These are phyloP conservation scores for Corbicula japonica DNA, from an alignment of 2,888 invertebrate genomes.

Conservation along the genomic window DNA sequence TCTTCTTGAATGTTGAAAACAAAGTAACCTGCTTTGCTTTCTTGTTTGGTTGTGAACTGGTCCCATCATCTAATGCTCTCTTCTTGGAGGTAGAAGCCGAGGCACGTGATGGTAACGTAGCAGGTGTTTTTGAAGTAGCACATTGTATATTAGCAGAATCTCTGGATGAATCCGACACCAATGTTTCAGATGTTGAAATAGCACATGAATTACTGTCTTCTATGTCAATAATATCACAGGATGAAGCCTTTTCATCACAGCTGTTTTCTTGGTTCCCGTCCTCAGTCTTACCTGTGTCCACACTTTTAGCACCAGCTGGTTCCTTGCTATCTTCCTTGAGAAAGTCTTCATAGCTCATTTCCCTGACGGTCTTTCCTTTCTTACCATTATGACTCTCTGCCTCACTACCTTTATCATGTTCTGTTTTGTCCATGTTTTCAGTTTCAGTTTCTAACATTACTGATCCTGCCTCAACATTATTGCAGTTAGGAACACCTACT, in stretches of 20 bases:
- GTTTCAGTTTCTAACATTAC: background rate
- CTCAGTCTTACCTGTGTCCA: background rate
- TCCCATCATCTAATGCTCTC: conserved; percentile 35
- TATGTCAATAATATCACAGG: background rate
- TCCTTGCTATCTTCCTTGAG: conserved; percentile 1
- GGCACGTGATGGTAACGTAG: background rate
- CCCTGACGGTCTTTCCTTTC: conserved; percentile 3
- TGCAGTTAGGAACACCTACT: background rate
- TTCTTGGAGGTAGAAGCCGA: conserved; percentile 35
- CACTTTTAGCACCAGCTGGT: background rate
- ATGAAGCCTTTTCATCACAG: background rate
- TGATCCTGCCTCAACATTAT: background rate
- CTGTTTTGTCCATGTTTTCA: background rate
- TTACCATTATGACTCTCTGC: background rate
- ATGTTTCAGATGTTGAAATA: background rate
- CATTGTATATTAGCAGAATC: no score
- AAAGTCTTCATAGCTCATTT: conserved; percentile 60
- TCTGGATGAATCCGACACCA: no score
- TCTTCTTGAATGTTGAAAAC: conserved; percentile 75
- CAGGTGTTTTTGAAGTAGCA: no score
- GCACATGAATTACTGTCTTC: conserved; percentile 3
- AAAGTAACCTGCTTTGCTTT: conserved; percentile 74
- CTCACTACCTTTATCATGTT: background rate
- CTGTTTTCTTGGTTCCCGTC: background rate
- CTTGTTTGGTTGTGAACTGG: conserved; percentile 61